Evolutionary conservation across 2,888 invertebrate genomes (phyloP).

Genomic region (Abrostola triplasia): DNA sequence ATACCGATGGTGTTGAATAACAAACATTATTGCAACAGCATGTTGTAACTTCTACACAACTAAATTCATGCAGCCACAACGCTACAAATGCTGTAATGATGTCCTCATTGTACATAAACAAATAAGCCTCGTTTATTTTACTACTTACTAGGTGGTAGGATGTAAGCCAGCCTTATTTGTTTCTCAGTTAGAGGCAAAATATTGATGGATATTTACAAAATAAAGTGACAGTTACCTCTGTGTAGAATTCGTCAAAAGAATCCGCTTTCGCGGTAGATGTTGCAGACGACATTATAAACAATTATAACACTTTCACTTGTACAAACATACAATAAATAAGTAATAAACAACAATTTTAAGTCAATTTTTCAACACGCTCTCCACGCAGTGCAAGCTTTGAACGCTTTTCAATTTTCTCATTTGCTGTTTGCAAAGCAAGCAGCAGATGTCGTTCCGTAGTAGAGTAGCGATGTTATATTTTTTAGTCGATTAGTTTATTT

Average conservation of each 20-base stretch:
- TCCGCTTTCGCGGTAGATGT: slow-evolving; percentile 87
- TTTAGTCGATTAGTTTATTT: too few species aligned
- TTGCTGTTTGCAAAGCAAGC: not conserved
- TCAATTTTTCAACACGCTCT: not conserved
- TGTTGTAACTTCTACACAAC: not conserved
- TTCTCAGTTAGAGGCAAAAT: not conserved
- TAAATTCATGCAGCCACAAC: too few species aligned
- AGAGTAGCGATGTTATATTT: too few species aligned
- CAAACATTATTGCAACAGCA: not conserved
- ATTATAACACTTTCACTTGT: slow-evolving; percentile 18
- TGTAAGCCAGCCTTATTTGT: too few species aligned
- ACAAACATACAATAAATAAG: slow-evolving; percentile 8
- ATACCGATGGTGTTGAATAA: not conserved
- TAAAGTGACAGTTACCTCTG: slow-evolving; percentile 89
- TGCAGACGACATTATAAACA: slow-evolving; percentile 68
- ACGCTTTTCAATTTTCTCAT: not conserved
- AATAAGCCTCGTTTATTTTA: too few species aligned
- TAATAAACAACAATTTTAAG: not conserved
- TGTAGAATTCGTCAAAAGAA: slow-evolving; percentile 94
- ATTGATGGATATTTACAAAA: slow-evolving; percentile 25
- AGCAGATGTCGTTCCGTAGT: not conserved
- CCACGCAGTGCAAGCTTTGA: not conserved
- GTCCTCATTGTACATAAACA: too few species aligned
- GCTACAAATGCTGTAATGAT: too few species aligned
- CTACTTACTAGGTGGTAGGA: too few species aligned